Evolutionary conservation across 2,888 invertebrate species (phyloP).

Genomic region (Chorisops tibialis): DNA sequence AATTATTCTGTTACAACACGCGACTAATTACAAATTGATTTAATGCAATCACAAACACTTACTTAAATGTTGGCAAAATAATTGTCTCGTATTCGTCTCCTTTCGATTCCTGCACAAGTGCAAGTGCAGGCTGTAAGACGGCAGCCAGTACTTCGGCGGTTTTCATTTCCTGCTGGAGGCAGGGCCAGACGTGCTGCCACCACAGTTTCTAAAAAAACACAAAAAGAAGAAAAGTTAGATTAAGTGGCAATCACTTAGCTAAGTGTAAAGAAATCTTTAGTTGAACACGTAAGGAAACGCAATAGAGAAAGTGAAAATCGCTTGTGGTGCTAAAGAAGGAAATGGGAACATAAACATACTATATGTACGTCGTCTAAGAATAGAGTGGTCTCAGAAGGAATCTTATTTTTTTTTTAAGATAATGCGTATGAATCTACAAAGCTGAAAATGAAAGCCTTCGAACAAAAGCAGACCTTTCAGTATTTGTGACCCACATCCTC

Average conservation of each 20-base stretch:
- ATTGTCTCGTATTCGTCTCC: constrained; percentile 75
- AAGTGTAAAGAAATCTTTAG: not conserved
- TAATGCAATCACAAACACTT: constrained; percentile 42
- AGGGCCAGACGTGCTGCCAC: constrained; percentile 92
- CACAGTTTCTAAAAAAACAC: constrained; percentile 77
- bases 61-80: constrained; percentile 84
- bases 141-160: constrained; percentile 83
- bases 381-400: too few relatives aligned
- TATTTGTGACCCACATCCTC: not conserved
- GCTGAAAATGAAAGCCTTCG: too few relatives aligned
- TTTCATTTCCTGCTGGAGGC: constrained; percentile 78
- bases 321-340: not conserved
- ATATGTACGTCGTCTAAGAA: too few relatives aligned
- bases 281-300: not conserved
- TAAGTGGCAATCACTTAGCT: not conserved
- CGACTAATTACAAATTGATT: not conserved
- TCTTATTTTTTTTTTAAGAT: too few relatives aligned
- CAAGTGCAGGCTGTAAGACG: constrained; percentile 78
- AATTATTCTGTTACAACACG: too few relatives aligned
- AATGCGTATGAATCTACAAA: too few relatives aligned
- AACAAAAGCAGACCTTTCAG: too few relatives aligned
- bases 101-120: constrained; percentile 75
- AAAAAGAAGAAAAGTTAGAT: not conserved
- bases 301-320: not conserved
- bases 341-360: too few relatives aligned